These are phyloP conservation scores for Drosophila seguyi DNA, from an alignment of 1,140 invertebrate genomes.

Conservation along the genomic window DNA sequence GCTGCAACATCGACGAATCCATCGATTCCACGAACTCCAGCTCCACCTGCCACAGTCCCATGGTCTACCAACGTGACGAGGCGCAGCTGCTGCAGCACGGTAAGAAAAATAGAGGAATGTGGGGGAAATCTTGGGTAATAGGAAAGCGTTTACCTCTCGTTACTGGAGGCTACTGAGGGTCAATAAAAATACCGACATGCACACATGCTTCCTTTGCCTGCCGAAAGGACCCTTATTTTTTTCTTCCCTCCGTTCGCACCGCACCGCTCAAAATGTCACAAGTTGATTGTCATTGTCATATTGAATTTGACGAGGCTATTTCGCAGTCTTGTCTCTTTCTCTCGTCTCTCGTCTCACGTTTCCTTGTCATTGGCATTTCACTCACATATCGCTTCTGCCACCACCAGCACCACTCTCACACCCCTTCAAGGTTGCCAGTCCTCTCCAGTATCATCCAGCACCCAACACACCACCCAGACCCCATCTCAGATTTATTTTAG, in stretches of 20 bases:
- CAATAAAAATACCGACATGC: constrained; percentile 74
- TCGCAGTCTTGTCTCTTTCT: constrained; percentile 49
- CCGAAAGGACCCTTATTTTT: background rate
- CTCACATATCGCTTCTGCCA: constrained; percentile 35
- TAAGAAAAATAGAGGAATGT: constrained; percentile 40
- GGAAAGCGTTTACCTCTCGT: constrained; percentile 31
- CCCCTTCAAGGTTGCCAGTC: constrained; percentile 47
- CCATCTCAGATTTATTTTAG: constrained; percentile 50
- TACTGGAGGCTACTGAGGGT: constrained; percentile 43
- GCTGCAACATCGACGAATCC: constrained; percentile 83
- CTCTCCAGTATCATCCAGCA: constrained; percentile 12
- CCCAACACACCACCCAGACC: background rate
- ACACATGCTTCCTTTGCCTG: constrained; percentile 22
- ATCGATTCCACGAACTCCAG: constrained; percentile 84
- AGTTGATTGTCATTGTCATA: constrained; percentile 82
- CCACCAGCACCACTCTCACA: background rate
- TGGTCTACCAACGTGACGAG: constrained; percentile 84
- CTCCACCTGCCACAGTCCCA: constrained; percentile 84
- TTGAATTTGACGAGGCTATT: constrained; percentile 76
- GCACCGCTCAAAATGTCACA: constrained; percentile 67
- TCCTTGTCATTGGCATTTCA: constrained; percentile 55
- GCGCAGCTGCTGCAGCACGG: constrained; percentile 81
- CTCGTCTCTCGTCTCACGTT: constrained; percentile 28
- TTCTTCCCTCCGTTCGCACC: background rate
- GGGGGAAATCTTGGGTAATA: constrained; percentile 19